Percentiles rank a stretch among this genome's conserved stretches.
phyloP scores from a whole-genome alignment of 2,797 vertebrate genomes.

The Spinus pinus region DNA sequence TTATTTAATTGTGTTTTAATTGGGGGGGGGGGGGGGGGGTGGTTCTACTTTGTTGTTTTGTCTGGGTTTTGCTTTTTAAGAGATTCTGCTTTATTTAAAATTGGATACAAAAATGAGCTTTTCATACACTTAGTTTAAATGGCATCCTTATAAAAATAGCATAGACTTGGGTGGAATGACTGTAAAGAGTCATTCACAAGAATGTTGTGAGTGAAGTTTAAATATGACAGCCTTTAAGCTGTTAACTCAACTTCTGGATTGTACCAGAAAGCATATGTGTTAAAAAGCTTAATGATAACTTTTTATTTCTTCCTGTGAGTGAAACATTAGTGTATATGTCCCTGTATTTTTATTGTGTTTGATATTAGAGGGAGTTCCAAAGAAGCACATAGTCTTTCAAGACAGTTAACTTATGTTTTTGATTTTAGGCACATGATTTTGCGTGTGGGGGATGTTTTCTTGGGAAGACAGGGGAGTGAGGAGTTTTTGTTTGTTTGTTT shows the following conservation, averaged over 20 bases:
- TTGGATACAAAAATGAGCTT: not conserved
- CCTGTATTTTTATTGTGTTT: not conserved
- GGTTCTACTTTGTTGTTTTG: not conserved
- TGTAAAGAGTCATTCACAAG: not conserved
- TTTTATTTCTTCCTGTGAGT: not conserved
- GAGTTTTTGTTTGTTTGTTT: not conserved
- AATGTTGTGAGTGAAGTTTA: not conserved
- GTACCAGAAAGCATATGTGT: not conserved
- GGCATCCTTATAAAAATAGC: not conserved
- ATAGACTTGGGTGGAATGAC: not conserved
- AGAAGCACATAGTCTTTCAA: not conserved
- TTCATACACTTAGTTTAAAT: not conserved
- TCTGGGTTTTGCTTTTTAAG: not conserved
- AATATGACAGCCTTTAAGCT: not conserved
- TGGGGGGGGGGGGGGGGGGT: fast-evolving
- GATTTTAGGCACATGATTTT: not conserved
- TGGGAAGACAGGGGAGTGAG: not conserved
- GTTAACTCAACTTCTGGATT: not conserved
- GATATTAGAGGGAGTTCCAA: not conserved
- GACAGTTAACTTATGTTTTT: not conserved
- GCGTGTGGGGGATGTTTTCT: not conserved
- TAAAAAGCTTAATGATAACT: not conserved
- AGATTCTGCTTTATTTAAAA: not conserved
- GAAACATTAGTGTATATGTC: not conserved
- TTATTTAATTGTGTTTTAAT: not conserved